phyloP scores from a whole-genome alignment of 2,888 invertebrate genomes.

The Argyra leucocephala region DNA sequence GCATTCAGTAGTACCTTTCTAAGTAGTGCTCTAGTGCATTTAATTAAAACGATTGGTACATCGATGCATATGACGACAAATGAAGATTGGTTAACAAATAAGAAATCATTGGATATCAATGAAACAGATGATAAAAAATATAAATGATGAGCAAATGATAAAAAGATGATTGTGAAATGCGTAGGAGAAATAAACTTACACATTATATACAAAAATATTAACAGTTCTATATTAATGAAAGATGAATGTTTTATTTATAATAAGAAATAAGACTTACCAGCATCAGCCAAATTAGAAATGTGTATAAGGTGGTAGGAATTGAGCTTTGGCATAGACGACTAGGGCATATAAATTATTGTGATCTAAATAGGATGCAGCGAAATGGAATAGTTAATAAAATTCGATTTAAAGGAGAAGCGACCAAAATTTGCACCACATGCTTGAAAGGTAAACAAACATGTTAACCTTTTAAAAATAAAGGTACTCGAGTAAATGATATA shows the following conservation, averaged over 20 bases:
- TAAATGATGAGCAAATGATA: slow-evolving; percentile 19
- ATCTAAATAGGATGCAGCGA: background rate
- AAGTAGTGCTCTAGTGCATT: too few species aligned
- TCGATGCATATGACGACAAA: too few species aligned
- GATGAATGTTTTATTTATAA: background rate
- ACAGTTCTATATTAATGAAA: background rate
- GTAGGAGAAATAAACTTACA: slow-evolving; percentile 20
- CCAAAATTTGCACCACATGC: background rate
- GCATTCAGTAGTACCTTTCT: too few species aligned
- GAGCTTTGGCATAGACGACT: slow-evolving; percentile 23
- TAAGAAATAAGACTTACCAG: background rate
- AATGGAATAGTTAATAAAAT: background rate
- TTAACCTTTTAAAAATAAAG: slow-evolving; percentile 20
- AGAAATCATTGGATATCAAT: too few species aligned
- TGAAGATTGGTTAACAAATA: too few species aligned
- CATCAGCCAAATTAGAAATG: slow-evolving; percentile 17
- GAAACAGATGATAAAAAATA: too few species aligned
- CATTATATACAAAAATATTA: slow-evolving; percentile 24
- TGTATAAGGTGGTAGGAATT: slow-evolving; percentile 14
- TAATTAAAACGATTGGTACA: too few species aligned
- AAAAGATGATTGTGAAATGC: slow-evolving; percentile 25
- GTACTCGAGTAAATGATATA: slow-evolving; percentile 18
- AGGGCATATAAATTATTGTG: slow-evolving; percentile 17
- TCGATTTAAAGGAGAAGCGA: background rate
- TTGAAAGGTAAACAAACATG: slow-evolving; percentile 26